Percentiles rank a stretch among this genome's conserved stretches.
These are phyloP conservation scores for Sphenodon punctatus DNA, from an alignment of 2,797 vertebrate species.

Conservation along the genomic window DNA sequence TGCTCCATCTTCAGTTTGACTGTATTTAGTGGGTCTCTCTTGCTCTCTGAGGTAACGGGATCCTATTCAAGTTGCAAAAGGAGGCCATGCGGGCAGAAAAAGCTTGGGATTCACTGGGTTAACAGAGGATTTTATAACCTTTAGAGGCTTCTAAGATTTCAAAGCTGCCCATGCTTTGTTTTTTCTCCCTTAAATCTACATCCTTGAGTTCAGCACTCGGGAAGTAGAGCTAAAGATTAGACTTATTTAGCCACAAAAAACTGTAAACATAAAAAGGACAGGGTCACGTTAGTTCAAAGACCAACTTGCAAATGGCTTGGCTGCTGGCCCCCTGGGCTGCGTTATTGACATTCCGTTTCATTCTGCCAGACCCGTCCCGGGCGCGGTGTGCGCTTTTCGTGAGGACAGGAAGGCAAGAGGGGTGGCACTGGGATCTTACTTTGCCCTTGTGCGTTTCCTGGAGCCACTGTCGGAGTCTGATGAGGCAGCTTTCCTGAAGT, in stretches of 20 bases:
- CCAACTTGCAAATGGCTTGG: not conserved
- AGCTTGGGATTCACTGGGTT: too few species aligned
- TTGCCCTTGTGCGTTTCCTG: conserved; percentile 98
- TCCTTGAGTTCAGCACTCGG: not conserved
- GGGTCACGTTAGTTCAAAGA: conserved; percentile 8
- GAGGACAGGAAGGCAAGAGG: not conserved
- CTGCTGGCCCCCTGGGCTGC: not conserved
- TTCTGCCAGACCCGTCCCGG: not conserved
- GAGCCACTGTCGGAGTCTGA: conserved; percentile 93
- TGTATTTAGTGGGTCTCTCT: too few species aligned
- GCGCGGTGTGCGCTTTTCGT: not conserved
- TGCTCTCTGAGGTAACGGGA: too few species aligned
- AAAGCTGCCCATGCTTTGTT: not conserved
- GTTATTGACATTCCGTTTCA: not conserved
- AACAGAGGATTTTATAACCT: not conserved
- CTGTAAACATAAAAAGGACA: not conserved
- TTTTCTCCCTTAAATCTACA: not conserved
- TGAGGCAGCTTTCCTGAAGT: conserved; percentile 96
- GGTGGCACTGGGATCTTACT: conserved; percentile 69
- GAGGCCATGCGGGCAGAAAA: too few species aligned
- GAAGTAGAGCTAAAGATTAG: not conserved
- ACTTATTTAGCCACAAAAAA: conserved; percentile 22
- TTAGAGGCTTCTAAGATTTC: not conserved
- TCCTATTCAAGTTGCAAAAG: too few species aligned
- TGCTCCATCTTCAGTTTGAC: too few species aligned